phyloP scores from a whole-genome alignment of 2,797 vertebrate genomes.

The Carduelis carduelis region DNA sequence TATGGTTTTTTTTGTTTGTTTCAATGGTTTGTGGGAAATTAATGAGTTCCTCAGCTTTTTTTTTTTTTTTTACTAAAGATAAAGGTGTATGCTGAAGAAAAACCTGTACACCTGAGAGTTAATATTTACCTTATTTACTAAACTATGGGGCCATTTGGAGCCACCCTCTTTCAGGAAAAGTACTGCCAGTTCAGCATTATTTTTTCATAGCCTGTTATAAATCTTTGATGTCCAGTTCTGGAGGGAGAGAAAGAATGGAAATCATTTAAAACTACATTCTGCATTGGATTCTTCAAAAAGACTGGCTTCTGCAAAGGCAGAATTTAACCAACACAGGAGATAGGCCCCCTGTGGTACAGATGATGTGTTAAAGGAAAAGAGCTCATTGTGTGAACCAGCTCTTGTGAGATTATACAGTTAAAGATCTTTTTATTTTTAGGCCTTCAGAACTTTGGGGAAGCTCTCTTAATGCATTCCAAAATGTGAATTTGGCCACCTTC shows the following conservation, averaged over 20 bases:
- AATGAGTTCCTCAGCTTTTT: background rate
- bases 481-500: background rate
- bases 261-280: background rate
- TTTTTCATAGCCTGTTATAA: background rate
- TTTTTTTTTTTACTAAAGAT: background rate
- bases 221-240: constrained; percentile 1
- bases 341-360: background rate
- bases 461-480: background rate
- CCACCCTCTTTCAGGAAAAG: background rate
- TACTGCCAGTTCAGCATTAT: background rate
- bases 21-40: background rate
- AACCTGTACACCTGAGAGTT: background rate
- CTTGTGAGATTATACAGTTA: background rate
- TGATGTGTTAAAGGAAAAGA: background rate
- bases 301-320: background rate
- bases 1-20: background rate
- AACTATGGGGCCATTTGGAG: background rate
- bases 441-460: background rate
- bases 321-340: background rate
- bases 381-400: background rate
- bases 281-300: background rate
- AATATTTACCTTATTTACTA: background rate
- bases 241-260: background rate
- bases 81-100: background rate
- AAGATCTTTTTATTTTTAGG: background rate